A percentile compares a stretch with the other conserved stretches of the same genome.
These are phyloP conservation scores for Knipowitschia caucasica DNA, from an alignment of 2,797 vertebrate genomes.

Conservation along the genomic window DNA sequence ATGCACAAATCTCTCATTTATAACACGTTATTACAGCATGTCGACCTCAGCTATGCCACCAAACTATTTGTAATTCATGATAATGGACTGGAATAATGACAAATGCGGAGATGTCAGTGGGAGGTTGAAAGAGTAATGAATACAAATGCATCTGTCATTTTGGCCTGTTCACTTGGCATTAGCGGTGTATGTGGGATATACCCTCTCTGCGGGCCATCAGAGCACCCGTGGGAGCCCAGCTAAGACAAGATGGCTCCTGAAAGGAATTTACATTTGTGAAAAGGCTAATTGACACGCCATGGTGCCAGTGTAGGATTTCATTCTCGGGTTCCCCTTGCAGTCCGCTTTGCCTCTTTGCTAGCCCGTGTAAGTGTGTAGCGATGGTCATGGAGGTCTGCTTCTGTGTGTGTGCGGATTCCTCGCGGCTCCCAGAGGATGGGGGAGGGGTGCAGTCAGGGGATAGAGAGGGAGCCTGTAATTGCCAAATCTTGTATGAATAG, in stretches of 20 bases:
- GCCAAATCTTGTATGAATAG: constrained; percentile 77
- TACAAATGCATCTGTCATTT: constrained; percentile 45
- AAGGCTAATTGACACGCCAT: constrained; percentile 70
- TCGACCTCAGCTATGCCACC: constrained; percentile 1
- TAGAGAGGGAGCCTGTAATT: constrained; percentile 68
- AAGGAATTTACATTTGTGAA: constrained; percentile 67
- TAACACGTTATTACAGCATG: constrained; percentile 1
- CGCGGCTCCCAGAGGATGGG: constrained; percentile 68
- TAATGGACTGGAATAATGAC: constrained; percentile 28
- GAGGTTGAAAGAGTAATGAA: constrained; percentile 43
- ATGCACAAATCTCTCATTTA: not conserved
- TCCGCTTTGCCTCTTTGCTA: constrained; percentile 32
- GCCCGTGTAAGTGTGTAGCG: constrained; percentile 49
- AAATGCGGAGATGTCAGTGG: constrained; percentile 18
- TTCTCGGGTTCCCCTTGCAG: constrained; percentile 65
- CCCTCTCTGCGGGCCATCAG: constrained; percentile 41
- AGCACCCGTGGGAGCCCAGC: constrained; percentile 37
- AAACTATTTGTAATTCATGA: not conserved
- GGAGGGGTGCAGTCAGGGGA: constrained; percentile 56
- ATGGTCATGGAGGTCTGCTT: constrained; percentile 71
- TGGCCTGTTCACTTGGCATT: constrained; percentile 8
- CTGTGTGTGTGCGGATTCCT: constrained; percentile 67
- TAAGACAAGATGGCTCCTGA: constrained; percentile 53
- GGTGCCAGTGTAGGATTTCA: constrained; percentile 55
- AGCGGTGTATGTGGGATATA: constrained; percentile 30